Conservation (phyloP, 2,113 vertebrate genomes). For the Trinectes maculatus region DNA sequence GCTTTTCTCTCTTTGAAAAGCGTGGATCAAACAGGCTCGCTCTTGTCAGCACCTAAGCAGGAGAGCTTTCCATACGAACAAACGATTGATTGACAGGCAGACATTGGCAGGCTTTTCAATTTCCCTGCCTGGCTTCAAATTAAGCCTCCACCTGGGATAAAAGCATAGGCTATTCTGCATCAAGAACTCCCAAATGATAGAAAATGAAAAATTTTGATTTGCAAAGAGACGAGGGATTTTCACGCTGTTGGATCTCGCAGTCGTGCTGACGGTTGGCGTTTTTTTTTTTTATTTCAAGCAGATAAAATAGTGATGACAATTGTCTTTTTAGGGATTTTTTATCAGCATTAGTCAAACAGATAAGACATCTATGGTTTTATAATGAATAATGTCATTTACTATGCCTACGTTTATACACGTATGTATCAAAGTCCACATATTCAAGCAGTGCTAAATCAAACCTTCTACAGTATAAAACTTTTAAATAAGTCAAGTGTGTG, state of each 20-base stretch:
- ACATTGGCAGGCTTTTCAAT: conserved; percentile 81
- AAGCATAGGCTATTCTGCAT: conserved; percentile 82
- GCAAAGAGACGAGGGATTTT: conserved; percentile 74
- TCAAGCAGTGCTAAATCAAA: background rate
- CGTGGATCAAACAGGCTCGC: conserved; percentile 86
- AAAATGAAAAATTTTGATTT: conserved; percentile 80
- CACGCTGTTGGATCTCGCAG: conserved; percentile 70
- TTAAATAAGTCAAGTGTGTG: background rate
- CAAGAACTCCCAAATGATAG: conserved; percentile 72
- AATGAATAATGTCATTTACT: conserved; percentile 34
- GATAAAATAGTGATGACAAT: conserved; percentile 86
- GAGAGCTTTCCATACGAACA: conserved; percentile 77
- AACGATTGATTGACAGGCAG: conserved; percentile 89
- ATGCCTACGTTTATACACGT: conserved; percentile 20
- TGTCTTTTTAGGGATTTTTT: conserved; percentile 76
- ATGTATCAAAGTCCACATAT: background rate
- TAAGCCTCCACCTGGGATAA: conserved; percentile 91
- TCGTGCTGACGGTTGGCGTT: conserved; percentile 84
- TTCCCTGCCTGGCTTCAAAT: conserved; percentile 85
- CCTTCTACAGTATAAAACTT: background rate
- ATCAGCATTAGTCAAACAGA: conserved; percentile 67
- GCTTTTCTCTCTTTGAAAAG: conserved; percentile 75
- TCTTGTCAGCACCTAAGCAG: conserved; percentile 85
- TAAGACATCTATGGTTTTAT: conserved; percentile 39
- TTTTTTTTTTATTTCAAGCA: conserved; percentile 61